Conservation (phyloP, 2,888 invertebrate species). For the Agrochola lota region DNA sequence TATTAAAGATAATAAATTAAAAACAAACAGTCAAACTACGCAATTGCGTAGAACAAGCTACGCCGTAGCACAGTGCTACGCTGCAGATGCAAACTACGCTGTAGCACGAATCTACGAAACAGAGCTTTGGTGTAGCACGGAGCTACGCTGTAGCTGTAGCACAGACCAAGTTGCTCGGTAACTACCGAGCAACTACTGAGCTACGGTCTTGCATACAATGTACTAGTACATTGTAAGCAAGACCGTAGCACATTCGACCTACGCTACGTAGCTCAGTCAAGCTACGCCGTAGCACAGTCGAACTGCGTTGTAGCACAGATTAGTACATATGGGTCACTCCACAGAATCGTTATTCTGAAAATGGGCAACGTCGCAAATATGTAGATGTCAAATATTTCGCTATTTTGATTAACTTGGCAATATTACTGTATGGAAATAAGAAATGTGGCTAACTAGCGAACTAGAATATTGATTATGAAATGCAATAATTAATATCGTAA, state of each 20-base stretch:
- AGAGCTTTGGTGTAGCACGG: background rate
- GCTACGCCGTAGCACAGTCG: background rate
- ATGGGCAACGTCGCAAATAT: no score
- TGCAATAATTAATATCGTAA: no score
- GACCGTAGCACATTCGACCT: background rate
- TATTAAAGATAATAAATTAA: background rate
- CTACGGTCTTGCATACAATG: no score
- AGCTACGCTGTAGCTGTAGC: background rate
- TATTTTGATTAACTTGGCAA: no score
- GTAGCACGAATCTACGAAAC: background rate
- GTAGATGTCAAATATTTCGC: no score
- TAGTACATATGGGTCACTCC: no score
- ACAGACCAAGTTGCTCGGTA: background rate
- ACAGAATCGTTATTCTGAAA: no score
- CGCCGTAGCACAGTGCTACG: background rate
- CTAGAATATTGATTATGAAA: no score
- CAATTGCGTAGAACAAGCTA: background rate
- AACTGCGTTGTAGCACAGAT: background rate
- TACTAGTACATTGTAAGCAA: background rate
- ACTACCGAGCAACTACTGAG: no score
- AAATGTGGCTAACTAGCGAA: no score
- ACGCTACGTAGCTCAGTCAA: background rate
- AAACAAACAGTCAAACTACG: background rate
- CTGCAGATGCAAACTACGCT: background rate
- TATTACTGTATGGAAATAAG: no score